Conservation (phyloP, 2,113 vertebrate genomes). For the Cepphus grylle region DNA sequence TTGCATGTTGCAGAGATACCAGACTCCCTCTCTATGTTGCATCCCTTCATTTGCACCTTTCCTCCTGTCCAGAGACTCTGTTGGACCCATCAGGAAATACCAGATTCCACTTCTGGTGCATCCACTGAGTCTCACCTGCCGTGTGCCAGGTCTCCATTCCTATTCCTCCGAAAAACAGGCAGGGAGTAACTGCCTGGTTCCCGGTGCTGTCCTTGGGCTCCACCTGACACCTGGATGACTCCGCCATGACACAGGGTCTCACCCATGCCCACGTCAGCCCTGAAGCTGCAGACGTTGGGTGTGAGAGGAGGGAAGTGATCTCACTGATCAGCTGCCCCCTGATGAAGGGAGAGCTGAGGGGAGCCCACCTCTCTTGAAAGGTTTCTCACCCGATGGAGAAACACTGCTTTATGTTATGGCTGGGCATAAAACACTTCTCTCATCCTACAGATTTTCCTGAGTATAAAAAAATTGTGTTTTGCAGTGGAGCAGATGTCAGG, state of each 20-base stretch:
- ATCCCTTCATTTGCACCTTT: neutral
- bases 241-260: neutral
- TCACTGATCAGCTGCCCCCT: neutral
- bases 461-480: neutral
- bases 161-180: neutral
- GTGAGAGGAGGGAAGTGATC: neutral
- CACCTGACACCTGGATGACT: neutral
- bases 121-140: neutral
- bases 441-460: neutral
- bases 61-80: neutral
- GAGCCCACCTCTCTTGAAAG: neutral
- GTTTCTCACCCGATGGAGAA: neutral
- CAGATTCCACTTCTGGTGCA: neutral
- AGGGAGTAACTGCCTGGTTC: neutral
- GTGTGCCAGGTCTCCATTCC: neutral
- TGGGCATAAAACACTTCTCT: neutral
- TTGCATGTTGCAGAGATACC: neutral
- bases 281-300: neutral
- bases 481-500: neutral
- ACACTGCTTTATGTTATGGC: neutral
- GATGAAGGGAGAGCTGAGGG: neutral
- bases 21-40: neutral
- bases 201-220: neutral
- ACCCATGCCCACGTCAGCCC: neutral
- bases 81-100: neutral